Percentiles rank a stretch among this genome's conserved stretches.
Conservation (phyloP, 2,797 vertebrate species). For the Karalla daura region DNA sequence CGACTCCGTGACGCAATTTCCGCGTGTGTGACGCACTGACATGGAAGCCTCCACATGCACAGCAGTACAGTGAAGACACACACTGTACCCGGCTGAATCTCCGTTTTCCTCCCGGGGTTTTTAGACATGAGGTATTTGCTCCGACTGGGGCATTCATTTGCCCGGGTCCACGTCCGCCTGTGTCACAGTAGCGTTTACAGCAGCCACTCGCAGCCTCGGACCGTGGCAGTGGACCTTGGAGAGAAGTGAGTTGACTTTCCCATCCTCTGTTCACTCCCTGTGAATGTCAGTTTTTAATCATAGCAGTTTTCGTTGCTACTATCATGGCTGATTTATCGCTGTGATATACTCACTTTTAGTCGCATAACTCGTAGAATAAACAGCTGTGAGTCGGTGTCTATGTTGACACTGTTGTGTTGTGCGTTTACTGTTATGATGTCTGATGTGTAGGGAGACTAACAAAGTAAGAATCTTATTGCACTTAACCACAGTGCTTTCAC, state of each 20-base stretch:
- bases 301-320: not conserved
- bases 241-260: conserved; percentile 79
- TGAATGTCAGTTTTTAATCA: not conserved
- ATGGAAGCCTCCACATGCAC: conserved; percentile 67
- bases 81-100: not conserved
- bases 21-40: conserved; percentile 62
- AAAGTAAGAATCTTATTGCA: no score
- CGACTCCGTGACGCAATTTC: conserved; percentile 26
- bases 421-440: no score
- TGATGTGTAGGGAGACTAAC: no score
- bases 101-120: not conserved
- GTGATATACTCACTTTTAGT: no score
- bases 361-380: not conserved
- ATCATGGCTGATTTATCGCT: not conserved
- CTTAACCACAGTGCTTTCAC: no score
- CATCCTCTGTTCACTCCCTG: not conserved
- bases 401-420: no score
- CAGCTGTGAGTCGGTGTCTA: not conserved
- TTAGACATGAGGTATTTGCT: conserved; percentile 66
- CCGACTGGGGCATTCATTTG: conserved; percentile 33
- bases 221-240: conserved; percentile 77
- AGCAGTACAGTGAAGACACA: conserved; percentile 2
- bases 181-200: conserved; percentile 80
- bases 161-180: conserved; percentile 51
- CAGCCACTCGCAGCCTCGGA: conserved; percentile 53